A percentile compares a stretch with the other conserved stretches of the same genome.
These are phyloP conservation scores for Caenorhabditis zanzibari DNA, from an alignment of 2,888 invertebrate species.

Conservation along the genomic window DNA sequence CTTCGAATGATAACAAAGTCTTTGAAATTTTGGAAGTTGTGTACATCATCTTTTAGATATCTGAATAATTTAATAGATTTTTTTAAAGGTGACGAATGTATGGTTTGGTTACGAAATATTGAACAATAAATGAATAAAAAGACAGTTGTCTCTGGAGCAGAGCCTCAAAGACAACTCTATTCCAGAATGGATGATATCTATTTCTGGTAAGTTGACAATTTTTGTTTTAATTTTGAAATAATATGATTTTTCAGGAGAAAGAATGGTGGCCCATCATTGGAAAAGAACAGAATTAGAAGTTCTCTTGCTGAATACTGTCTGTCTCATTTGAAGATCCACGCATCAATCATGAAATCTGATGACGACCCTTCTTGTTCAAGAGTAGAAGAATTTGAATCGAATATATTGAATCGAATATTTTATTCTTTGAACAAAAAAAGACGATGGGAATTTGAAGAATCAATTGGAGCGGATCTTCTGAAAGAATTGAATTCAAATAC, in stretches of 20 bases:
- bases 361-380: not conserved
- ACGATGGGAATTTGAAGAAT: slow-evolving; percentile 15
- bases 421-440: slow-evolving; percentile 25
- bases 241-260: slow-evolving; percentile 14
- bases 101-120: slow-evolving; percentile 18
- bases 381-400: no score
- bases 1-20: no score
- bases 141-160: not conserved
- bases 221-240: not conserved
- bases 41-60: no score
- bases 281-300: not conserved
- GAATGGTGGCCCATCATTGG: not conserved
- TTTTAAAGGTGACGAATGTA: no score
- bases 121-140: slow-evolving; percentile 28
- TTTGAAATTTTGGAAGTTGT: no score
- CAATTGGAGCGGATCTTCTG: not conserved
- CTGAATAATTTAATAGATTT: not conserved
- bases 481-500: not conserved
- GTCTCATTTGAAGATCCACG: slow-evolving; percentile 4
- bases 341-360: not conserved
- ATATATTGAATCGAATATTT: not conserved
- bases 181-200: not conserved
- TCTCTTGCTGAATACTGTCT: slow-evolving; percentile 3
- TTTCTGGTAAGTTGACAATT: slow-evolving; percentile 14
- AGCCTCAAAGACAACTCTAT: not conserved